phyloP scores from a whole-genome alignment of 2,113 vertebrate species.

The Myodes glareolus region DNA sequence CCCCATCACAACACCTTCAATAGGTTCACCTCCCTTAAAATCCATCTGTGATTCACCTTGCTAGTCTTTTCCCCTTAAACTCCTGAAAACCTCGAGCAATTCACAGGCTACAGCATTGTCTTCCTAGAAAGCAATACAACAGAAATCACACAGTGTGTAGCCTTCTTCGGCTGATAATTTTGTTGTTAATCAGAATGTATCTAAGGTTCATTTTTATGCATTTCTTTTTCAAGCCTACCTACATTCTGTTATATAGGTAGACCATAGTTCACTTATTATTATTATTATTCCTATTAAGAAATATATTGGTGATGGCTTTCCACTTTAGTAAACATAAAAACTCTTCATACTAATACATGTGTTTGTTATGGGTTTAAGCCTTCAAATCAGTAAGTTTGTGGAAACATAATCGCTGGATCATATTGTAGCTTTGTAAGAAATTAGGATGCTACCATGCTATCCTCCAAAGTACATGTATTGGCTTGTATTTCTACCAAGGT shows the following conservation, averaged over 20 bases:
- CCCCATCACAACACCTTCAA: background rate
- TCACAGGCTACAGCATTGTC: background rate
- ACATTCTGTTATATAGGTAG: background rate
- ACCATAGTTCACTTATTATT: background rate
- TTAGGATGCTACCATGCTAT: background rate
- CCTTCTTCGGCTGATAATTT: background rate
- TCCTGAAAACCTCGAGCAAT: background rate
- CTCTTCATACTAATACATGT: background rate
- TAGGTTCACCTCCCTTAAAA: background rate
- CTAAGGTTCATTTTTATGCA: background rate
- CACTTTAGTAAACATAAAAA: background rate
- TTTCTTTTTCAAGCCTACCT: background rate
- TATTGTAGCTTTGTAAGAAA: background rate
- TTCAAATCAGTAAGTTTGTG: background rate
- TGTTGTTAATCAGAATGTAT: background rate
- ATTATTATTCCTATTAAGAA: background rate
- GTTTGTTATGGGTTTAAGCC: background rate
- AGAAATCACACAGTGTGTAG: background rate
- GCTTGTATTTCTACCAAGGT: background rate
- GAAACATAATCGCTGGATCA: background rate
- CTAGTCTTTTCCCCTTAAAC: background rate
- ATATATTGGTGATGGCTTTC: background rate
- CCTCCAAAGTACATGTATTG: background rate
- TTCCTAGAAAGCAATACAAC: background rate
- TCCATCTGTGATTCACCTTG: background rate